Conservation (phyloP, 2,113 vertebrate species). For the Barbus barbus region DNA sequence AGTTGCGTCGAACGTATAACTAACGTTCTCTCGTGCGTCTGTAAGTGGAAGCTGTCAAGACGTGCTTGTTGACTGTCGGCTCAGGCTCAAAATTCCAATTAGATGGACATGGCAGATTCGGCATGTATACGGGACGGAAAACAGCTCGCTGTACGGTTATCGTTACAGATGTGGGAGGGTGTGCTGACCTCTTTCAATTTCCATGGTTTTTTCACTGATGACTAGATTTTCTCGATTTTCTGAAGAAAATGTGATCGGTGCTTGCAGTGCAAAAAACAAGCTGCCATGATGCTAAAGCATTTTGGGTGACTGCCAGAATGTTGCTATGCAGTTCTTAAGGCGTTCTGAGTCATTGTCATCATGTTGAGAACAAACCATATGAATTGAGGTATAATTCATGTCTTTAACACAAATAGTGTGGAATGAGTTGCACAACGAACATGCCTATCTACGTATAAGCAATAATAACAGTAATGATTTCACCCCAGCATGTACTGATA, state of each 20-base stretch:
- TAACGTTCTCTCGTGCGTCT: slow-evolving; percentile 38
- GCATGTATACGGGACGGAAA: slow-evolving; percentile 26
- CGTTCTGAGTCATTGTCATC: background rate
- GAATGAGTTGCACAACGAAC: background rate
- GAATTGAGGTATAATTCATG: background rate
- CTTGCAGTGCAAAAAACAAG: background rate
- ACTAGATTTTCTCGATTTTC: background rate
- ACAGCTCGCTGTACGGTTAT: background rate
- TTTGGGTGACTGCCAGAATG: background rate
- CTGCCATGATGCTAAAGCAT: background rate
- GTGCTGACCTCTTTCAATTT: slow-evolving; percentile 19
- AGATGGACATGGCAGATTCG: slow-evolving; percentile 45
- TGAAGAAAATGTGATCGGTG: background rate
- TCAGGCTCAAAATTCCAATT: slow-evolving; percentile 52
- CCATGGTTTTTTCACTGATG: background rate
- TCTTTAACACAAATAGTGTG: background rate
- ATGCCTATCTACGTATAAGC: background rate
- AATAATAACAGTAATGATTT: background rate
- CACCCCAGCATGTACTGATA: background rate
- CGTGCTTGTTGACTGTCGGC: slow-evolving; percentile 40
- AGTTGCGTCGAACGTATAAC: slow-evolving; percentile 35
- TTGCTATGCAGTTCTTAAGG: background rate
- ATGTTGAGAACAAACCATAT: background rate
- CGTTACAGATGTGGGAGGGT: slow-evolving; percentile 30
- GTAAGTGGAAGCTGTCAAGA: slow-evolving; percentile 41